Conservation (phyloP, 2,113 vertebrate genomes). For the Charina bottae region DNA sequence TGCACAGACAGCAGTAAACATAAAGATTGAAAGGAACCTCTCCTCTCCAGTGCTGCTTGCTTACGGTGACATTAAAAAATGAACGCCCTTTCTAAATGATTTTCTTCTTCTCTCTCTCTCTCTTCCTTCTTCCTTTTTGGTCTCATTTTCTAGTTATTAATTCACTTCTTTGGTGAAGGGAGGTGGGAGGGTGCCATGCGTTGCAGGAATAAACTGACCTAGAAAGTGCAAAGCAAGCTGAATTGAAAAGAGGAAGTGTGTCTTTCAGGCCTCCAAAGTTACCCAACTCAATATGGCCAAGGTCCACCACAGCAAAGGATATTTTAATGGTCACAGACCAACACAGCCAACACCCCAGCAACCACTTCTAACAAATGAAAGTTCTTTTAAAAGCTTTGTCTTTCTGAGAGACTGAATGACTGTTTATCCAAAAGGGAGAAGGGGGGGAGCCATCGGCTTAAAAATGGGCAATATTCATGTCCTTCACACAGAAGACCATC, state of each 20-base stretch:
- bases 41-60: conserved; percentile 56
- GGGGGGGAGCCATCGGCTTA: conserved; percentile 15
- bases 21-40: conserved; percentile 70
- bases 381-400: background rate
- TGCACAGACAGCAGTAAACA: conserved; percentile 70
- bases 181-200: conserved; percentile 55
- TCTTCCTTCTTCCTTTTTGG: conserved; percentile 77
- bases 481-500: conserved; percentile 1
- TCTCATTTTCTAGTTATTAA: conserved; percentile 74
- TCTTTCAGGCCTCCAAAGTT: conserved; percentile 56
- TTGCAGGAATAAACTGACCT: conserved; percentile 66
- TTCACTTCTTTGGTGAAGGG: conserved; percentile 66
- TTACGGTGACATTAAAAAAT: conserved; percentile 79
- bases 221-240: conserved; percentile 63
- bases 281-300: conserved; percentile 66
- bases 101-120: background rate
- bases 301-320: conserved; percentile 17
- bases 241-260: conserved; percentile 40
- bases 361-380: conserved; percentile 19
- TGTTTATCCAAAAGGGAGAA: conserved; percentile 29
- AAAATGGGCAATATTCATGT: background rate
- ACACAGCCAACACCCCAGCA: background rate
- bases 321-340: background rate
- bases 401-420: conserved; percentile 43
- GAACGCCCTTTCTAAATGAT: conserved; percentile 74